phyloP scores from a whole-genome alignment of 2,113 vertebrate genomes.

The Ammodytes dubius region DNA sequence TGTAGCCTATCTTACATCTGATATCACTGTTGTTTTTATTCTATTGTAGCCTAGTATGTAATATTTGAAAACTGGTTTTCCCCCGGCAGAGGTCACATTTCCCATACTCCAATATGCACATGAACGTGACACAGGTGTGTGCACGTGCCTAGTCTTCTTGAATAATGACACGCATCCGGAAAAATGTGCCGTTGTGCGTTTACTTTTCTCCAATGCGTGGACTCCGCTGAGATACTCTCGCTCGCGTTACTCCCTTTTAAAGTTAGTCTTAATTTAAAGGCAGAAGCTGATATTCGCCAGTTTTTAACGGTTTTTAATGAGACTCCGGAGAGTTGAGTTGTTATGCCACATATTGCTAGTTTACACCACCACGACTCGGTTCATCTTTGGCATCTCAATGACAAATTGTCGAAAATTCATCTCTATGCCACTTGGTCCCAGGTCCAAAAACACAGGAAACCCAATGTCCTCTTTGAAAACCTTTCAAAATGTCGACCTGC shows the following conservation, averaged over 20 bases:
- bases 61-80: not conserved
- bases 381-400: slow-evolving; percentile 39
- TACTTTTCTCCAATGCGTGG: not conserved
- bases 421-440: slow-evolving; percentile 66
- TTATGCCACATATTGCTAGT: slow-evolving; percentile 47
- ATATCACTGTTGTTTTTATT: too few species aligned
- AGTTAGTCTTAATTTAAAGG: too few species aligned
- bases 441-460: slow-evolving; percentile 27
- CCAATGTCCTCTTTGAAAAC: slow-evolving; percentile 10
- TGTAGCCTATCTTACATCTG: too few species aligned
- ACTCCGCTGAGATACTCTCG: too few species aligned
- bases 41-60: not conserved
- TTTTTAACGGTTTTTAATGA: slow-evolving; percentile 7
- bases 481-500: slow-evolving; percentile 3
- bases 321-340: not conserved
- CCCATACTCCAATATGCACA: not conserved
- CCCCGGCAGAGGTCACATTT: not conserved
- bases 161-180: not conserved
- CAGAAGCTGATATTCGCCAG: not conserved
- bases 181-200: not conserved
- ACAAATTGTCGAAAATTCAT: slow-evolving; percentile 30
- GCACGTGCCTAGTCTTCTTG: slow-evolving; percentile 1
- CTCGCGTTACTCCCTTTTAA: not conserved
- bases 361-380: slow-evolving; percentile 20
- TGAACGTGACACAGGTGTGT: slow-evolving; percentile 35